phyloP scores from a whole-genome alignment of 92 coral and sea anemone genomes.

The Porites lobata region DNA sequence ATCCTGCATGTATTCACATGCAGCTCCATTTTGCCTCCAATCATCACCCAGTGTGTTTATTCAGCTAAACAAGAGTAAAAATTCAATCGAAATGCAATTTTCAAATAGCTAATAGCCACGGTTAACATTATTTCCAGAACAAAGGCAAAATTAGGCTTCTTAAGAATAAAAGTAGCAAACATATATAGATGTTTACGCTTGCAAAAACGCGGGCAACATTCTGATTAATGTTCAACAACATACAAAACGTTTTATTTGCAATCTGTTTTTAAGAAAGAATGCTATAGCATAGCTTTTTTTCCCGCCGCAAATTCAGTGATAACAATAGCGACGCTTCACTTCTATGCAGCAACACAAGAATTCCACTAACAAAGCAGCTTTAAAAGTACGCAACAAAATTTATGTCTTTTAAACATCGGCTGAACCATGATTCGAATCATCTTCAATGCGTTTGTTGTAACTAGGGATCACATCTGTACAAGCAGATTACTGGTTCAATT shows the following conservation, averaged over 20 bases:
- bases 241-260: no score
- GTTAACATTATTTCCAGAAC: not conserved
- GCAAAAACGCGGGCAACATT: not conserved
- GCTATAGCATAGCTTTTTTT: no score
- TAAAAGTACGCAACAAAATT: not conserved
- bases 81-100: not conserved
- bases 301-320: not conserved
- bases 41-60: no score
- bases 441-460: not conserved
- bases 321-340: slow-evolving; percentile 16
- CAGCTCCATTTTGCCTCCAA: no score
- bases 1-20: no score
- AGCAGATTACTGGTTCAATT: slow-evolving; percentile 39
- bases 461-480: slow-evolving; percentile 40
- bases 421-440: not conserved
- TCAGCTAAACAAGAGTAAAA: no score
- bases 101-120: not conserved
- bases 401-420: not conserved
- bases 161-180: not conserved
- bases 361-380: slow-evolving; percentile 18
- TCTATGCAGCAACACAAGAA: slow-evolving; percentile 56
- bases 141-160: not conserved
- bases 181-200: not conserved
- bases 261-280: no score
- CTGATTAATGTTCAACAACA: no score